Conservation (phyloP, 2,113 vertebrate species). For the Empidonax traillii region DNA sequence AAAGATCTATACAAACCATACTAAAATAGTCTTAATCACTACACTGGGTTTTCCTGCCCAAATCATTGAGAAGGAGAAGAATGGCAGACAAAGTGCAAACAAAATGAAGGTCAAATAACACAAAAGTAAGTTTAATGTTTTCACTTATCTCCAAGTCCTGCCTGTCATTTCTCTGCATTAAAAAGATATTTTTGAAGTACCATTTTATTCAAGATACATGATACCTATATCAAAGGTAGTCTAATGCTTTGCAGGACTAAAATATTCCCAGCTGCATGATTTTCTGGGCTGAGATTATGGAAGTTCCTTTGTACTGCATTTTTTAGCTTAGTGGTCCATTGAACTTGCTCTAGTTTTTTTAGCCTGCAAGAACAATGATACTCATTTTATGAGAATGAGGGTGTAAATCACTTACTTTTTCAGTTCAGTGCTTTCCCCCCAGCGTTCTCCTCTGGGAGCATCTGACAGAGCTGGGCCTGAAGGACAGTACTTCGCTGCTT, state of each 20-base stretch:
- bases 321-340: slow-evolving; percentile 65
- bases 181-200: slow-evolving; percentile 41
- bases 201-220: slow-evolving; percentile 59
- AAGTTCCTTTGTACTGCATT: slow-evolving; percentile 68
- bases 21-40: neutral
- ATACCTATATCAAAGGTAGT: slow-evolving; percentile 56
- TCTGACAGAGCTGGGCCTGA: slow-evolving; percentile 2
- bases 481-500: slow-evolving; percentile 1
- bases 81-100: neutral
- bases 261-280: slow-evolving; percentile 54
- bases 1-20: neutral
- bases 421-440: slow-evolving; percentile 41
- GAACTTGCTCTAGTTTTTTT: slow-evolving; percentile 15
- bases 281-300: slow-evolving; percentile 66
- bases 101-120: neutral
- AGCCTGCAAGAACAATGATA: slow-evolving; percentile 61
- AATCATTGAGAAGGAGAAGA: neutral
- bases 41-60: neutral
- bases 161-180: neutral
- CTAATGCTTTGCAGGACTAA: slow-evolving; percentile 38
- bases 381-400: slow-evolving; percentile 59
- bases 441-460: slow-evolving; percentile 11
- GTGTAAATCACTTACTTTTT: slow-evolving; percentile 62
- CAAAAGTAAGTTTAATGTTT: neutral
- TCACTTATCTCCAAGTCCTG: neutral